Percentiles rank a stretch among this genome's conserved stretches.
phyloP scores from a whole-genome alignment of 2,113 vertebrate genomes.

The Callithrix jacchus region DNA sequence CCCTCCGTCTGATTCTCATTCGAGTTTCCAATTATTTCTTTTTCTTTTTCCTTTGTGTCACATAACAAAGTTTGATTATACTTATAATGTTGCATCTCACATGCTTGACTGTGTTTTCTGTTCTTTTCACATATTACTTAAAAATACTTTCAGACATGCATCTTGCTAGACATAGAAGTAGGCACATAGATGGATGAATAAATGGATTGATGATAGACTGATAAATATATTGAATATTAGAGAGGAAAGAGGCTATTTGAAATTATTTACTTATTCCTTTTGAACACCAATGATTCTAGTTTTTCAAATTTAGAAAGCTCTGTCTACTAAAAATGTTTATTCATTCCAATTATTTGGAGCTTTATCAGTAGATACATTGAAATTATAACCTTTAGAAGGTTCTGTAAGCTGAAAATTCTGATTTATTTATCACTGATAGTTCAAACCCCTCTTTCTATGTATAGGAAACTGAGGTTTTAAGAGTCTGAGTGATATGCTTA shows the following conservation, averaged over 20 bases:
- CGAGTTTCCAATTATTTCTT: neutral
- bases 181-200: neutral
- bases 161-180: neutral
- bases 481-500: neutral
- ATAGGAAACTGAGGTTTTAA: neutral
- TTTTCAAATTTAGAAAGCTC: slow-evolving; percentile 24
- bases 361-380: neutral
- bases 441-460: neutral
- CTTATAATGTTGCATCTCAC: neutral
- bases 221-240: neutral
- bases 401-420: neutral
- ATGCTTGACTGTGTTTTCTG: neutral
- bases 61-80: neutral
- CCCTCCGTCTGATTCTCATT: neutral
- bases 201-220: neutral
- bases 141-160: neutral
- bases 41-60: neutral
- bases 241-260: neutral
- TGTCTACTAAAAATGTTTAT: neutral
- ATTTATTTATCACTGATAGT: neutral
- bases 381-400: neutral
- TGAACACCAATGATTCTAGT: neutral
- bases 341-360: neutral
- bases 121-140: neutral
- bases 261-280: neutral